Conservation (phyloP, 2,113 vertebrate species). For the Rhizomys pruinosus region DNA sequence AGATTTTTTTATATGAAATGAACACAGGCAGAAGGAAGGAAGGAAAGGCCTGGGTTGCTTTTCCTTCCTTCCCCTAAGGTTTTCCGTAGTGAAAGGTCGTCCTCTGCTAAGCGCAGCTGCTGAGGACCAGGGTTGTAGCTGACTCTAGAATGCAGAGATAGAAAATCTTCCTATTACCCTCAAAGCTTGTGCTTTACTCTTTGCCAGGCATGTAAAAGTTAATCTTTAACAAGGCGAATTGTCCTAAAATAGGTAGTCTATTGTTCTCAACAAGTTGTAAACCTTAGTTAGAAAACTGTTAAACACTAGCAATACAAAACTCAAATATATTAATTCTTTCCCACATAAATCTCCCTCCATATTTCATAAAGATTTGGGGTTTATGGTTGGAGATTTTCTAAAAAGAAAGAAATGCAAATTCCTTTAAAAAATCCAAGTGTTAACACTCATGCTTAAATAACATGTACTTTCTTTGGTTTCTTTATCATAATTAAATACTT, state of each 20-base stretch:
- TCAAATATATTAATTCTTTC: slow-evolving; percentile 60
- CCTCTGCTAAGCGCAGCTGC: not conserved
- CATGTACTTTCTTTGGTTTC: not conserved
- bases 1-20: slow-evolving; percentile 42
- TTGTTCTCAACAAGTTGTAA: slow-evolving; percentile 71
- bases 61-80: not conserved
- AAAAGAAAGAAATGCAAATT: slow-evolving; percentile 50
- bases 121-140: not conserved
- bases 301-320: slow-evolving; percentile 66
- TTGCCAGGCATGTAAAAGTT: slow-evolving; percentile 60
- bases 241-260: slow-evolving; percentile 69
- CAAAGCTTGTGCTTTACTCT: slow-evolving; percentile 40
- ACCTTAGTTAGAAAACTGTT: slow-evolving; percentile 71
- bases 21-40: slow-evolving; percentile 50
- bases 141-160: not conserved
- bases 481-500: slow-evolving; percentile 23
- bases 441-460: slow-evolving; percentile 39
- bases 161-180: slow-evolving; percentile 21
- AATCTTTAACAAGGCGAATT: slow-evolving; percentile 75
- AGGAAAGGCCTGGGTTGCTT: not conserved
- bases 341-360: not conserved
- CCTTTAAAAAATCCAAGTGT: not conserved
- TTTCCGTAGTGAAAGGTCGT: not conserved
- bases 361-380: slow-evolving; percentile 62
- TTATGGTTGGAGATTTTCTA: slow-evolving; percentile 40